Evolutionary conservation across 2,888 invertebrate genomes (phyloP), one percentile per base, ranked within the genome.

Genomic region (Sepioteuthis lessoniana): DNA sequence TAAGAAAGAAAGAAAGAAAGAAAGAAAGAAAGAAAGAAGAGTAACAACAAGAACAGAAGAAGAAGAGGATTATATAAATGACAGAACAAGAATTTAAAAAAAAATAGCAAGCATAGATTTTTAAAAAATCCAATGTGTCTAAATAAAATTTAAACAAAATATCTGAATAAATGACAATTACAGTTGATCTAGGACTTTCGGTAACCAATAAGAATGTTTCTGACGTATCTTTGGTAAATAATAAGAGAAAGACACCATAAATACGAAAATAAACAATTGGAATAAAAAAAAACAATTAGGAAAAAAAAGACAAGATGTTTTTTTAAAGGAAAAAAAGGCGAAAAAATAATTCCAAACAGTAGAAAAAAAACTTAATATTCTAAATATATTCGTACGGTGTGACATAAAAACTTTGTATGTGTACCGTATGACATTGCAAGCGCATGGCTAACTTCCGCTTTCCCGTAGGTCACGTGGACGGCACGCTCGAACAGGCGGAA

Each of bases 361-460:
- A 76, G 16, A 76, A 76, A 76, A 31, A n/a, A 13, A n/a, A 76
- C 76, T 60, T n/a, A 76, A n/a, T 76, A n/a, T n/a, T n/a, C 31
- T 76, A 76, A 76, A 76, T 76, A 76, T 19, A 31, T 76, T 76
- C 19, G 76, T 76, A 76, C 76, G 76, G 16, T 76, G 76, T n/a
- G 76, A n/a, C 76, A 76, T 35, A 16, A n/a, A 35, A 76, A 76
- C 76, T n/a, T 60, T n/a, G 76, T 76, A n/a, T 76, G n/a, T 76
- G 76, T 76, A 76, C 76, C 76, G 76, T 76, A 4, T 76, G 76
- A 76, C 76, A 76, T 76, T 76, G 76, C 76, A n/a, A 16, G n/a
- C 76, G 76, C 76, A 35, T 76, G 76, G n/a, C n/a, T 76, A 76
- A 76, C 76, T 76, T 76, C 76, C 76, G n/a, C 76, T 76, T 76